Base-by-base conservation (phyloP, 2,797 vertebrate species). In the Hemibagrus guttatus region DNA sequence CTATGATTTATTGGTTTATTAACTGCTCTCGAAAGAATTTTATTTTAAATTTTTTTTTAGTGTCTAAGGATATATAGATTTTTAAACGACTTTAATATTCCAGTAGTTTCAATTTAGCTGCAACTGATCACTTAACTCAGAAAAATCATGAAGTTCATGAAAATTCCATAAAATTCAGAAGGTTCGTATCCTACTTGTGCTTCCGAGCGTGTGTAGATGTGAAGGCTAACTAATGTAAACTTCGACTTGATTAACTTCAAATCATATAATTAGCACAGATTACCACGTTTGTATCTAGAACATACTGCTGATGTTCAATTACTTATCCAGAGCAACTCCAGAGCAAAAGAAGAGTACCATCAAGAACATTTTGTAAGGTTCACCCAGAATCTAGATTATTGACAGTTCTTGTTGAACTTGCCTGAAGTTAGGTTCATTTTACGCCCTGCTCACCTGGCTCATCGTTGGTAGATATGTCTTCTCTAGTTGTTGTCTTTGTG, bases 401-500 rank as follows among this genome's bases (percentile, higher is more conserved):
- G 46, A 49, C 46, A 8, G 46, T 49, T 49, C 5, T 49, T 7
- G 46, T 49, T 66, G 63, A 72, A 23, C 9, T 23, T 12, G 39
- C 39, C 69, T 72, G 11, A 72, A 72, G 69, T 72, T 23, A 23
- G 39, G 21, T 42, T 23, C 42, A 72, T 72, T 42, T 46, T 42
- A 64, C 3, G 17, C 17, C 21, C 46, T 35, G 63, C 85, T 84
- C 91, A 96, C 95, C 94, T 94, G 93, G 81, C 71, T 84, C 84
- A 59, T 90, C 75, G 86, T 90, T 91, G 84, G 89, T 87, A 87
- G 91, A 87, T 79, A 87, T 19, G 28, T 64, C 46, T 71, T 90
- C 89, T 56, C 61, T 86, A 78, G 80, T 52, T 6, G 84, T 46
- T 58, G 78, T 2, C 26, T 84, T 35, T 3, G 74, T 76, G 61